These are phyloP conservation scores for Nasonia longicornis DNA, from an alignment of 1,140 invertebrate genomes.

Conservation along the genomic window DNA sequence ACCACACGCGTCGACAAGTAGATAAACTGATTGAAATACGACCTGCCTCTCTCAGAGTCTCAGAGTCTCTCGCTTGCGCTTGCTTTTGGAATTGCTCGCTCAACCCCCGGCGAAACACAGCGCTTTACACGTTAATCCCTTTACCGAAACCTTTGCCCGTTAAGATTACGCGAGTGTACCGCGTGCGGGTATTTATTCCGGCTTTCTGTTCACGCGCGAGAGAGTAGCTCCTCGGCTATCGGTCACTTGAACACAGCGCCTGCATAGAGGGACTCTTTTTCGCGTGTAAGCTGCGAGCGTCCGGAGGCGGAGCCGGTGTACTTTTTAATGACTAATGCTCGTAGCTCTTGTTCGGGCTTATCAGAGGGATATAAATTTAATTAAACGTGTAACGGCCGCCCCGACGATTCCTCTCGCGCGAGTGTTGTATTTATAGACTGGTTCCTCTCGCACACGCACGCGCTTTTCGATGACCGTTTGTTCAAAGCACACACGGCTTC, in stretches of 20 bases:
- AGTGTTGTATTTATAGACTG: not conserved
- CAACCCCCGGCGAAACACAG: conserved; percentile 18
- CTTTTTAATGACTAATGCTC: conserved; percentile 29
- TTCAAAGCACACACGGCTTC: too few relatives aligned
- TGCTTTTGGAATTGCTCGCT: conserved; percentile 16
- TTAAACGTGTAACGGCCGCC: conserved; percentile 15
- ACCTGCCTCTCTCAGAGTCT: conserved; percentile 54
- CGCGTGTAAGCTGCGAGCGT: too few relatives aligned
- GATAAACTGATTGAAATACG: conserved; percentile 70
- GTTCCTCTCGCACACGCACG: too few relatives aligned
- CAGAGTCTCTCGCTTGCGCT: conserved; percentile 27
- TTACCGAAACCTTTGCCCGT: conserved; percentile 46
- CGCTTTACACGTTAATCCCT: conserved; percentile 46
- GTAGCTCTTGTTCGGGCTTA: conserved; percentile 20
- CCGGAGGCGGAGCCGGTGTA: not conserved
- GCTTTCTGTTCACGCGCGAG: conserved; percentile 16
- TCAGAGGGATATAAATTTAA: conserved; percentile 38
- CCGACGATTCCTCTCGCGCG: not conserved
- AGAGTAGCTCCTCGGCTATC: not conserved
- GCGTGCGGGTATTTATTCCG: conserved; percentile 3
- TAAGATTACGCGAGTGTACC: conserved; percentile 36
- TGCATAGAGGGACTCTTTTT: too few relatives aligned
- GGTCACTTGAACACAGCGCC: conserved; percentile 33
- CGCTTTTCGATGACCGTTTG: too few relatives aligned
- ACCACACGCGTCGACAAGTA: conserved; percentile 69